Evolutionary conservation across 2,888 invertebrate genomes (phyloP).

Genomic region (Chaetoderma sp.): DNA sequence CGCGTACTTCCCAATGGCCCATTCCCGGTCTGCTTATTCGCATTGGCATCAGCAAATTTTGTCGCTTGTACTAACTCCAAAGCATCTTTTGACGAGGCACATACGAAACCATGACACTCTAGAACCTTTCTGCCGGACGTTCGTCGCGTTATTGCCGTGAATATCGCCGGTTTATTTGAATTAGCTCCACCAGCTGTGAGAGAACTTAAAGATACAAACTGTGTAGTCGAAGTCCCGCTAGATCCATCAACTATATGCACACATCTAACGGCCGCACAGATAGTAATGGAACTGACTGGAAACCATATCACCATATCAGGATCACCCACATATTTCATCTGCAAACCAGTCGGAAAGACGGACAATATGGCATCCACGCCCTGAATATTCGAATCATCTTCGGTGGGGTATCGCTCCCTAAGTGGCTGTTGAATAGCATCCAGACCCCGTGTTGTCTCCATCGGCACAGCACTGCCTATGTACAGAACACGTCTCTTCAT

Average conservation of each 20-base stretch:
- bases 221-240: conserved; percentile 45
- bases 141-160: conserved; percentile 64
- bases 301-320: conserved; percentile 59
- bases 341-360: conserved; percentile 95
- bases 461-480: conserved; percentile 66
- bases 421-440: conserved; percentile 65
- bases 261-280: conserved; percentile 67
- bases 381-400: conserved; percentile 47
- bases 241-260: conserved; percentile 45
- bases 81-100: conserved; percentile 88
- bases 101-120: conserved; percentile 67
- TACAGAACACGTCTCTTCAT: conserved; percentile 61
- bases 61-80: conserved; percentile 93
- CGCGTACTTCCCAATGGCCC: too few species aligned
- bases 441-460: conserved; percentile 61
- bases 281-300: conserved; percentile 62
- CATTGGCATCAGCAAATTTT: conserved; percentile 41
- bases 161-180: conserved; percentile 62
- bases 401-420: conserved; percentile 55
- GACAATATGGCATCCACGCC: conserved; percentile 85
- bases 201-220: conserved; percentile 65
- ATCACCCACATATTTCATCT: conserved; percentile 84
- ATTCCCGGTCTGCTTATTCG: too few species aligned
- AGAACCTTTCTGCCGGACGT: conserved; percentile 63
- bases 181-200: conserved; percentile 49